Evolutionary conservation across 2,888 invertebrate genomes (phyloP).

Genomic region (Clostera curtula): DNA sequence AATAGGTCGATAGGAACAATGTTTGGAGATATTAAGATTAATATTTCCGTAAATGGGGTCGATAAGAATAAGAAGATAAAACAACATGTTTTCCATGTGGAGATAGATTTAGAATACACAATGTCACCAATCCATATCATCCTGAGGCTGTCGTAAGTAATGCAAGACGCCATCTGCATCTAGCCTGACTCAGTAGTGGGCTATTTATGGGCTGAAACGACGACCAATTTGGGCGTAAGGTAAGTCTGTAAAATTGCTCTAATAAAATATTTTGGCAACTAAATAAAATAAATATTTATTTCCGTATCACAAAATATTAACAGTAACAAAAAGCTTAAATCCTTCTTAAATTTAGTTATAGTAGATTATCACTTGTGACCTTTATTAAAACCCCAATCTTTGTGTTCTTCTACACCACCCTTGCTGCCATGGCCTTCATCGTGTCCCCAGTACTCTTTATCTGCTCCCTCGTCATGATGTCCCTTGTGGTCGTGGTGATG

Average conservation of each 20-base stretch:
- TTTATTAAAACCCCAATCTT: slow-evolving; percentile 82
- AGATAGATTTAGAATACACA: no score
- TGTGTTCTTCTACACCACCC: slow-evolving; percentile 84
- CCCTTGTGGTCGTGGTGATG: slow-evolving; percentile 86
- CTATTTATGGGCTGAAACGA: no score
- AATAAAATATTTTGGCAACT: slow-evolving; percentile 1
- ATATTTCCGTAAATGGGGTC: no score
- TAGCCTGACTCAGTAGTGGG: no score
- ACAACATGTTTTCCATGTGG: no score
- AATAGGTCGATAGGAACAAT: no score
- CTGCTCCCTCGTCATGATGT: slow-evolving; percentile 83
- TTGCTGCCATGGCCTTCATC: slow-evolving; percentile 83
- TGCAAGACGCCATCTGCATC: no score
- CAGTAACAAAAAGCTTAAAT: slow-evolving; percentile 41
- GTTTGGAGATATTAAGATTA: no score
- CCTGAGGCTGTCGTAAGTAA: no score
- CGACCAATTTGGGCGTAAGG: no score
- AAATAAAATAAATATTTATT: slow-evolving; percentile 26
- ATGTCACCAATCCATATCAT: no score
- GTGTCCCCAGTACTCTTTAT: slow-evolving; percentile 82
- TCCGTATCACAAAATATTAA: slow-evolving; percentile 49
- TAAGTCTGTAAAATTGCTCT: not conserved
- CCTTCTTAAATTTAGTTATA: slow-evolving; percentile 9
- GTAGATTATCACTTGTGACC: slow-evolving; percentile 54
- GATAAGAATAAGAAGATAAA: no score